Evolutionary conservation across 1,140 invertebrate species (phyloP).

Genomic region (Hydropsyche tenuis): DNA sequence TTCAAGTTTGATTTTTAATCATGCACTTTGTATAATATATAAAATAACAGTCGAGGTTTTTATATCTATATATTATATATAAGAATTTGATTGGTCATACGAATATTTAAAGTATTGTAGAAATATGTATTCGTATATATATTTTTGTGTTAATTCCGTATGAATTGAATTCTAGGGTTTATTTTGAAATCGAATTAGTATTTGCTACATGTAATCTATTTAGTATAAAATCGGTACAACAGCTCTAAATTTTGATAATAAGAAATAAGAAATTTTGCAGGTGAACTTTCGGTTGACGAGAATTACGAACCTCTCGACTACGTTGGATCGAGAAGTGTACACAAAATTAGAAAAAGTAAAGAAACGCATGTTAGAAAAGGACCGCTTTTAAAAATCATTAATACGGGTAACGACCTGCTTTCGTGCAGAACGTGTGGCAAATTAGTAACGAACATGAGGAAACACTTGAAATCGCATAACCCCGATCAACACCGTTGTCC

Average conservation of each 20-base stretch:
- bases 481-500: slow-evolving; percentile 74
- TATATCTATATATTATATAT: too few species aligned
- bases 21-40: too few species aligned
- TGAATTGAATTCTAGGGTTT: too few species aligned
- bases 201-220: too few species aligned
- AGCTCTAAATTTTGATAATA: background rate
- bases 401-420: slow-evolving; percentile 52
- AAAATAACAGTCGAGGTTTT: too few species aligned
- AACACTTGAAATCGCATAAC: slow-evolving; percentile 73
- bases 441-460: slow-evolving; percentile 75
- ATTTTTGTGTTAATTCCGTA: too few species aligned
- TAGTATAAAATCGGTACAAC: too few species aligned
- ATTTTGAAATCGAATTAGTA: too few species aligned
- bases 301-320: slow-evolving; percentile 44
- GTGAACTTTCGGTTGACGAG: slow-evolving; percentile 37
- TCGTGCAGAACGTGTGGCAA: slow-evolving; percentile 72
- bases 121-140: too few species aligned
- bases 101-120: too few species aligned
- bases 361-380: background rate
- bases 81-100: too few species aligned
- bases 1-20: too few species aligned
- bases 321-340: background rate
- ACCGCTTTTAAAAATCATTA: slow-evolving; percentile 21
- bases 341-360: slow-evolving; percentile 26
- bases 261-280: slow-evolving; percentile 44